Conservation (phyloP, 2,888 invertebrate genomes). For the Euphydryas editha region DNA sequence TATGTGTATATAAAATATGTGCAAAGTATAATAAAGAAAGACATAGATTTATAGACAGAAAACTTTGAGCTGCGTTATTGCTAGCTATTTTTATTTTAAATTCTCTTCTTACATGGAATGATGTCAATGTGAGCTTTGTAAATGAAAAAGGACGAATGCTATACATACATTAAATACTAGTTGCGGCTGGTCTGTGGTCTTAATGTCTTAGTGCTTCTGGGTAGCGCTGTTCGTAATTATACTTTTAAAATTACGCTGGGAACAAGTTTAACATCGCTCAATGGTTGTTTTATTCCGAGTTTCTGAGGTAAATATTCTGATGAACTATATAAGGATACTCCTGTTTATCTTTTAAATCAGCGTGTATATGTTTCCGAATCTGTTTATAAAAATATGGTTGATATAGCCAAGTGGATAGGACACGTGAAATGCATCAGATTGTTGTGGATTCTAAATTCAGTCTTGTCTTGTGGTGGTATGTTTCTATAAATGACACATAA, state of each 20-base stretch:
- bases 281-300: not conserved
- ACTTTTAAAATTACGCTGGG: not conserved
- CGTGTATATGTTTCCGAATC: not conserved
- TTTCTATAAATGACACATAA: too few species aligned
- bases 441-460: too few species aligned
- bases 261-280: not conserved
- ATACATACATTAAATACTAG: constrained; percentile 1
- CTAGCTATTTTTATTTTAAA: not conserved
- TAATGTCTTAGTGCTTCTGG: constrained; percentile 4
- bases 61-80: not conserved
- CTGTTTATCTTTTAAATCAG: not conserved
- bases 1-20: too few species aligned
- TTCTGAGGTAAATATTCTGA: not conserved
- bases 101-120: not conserved
- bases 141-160: not conserved
- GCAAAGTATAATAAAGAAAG: too few species aligned
- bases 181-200: constrained; percentile 3
- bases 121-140: not conserved
- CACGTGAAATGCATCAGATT: too few species aligned
- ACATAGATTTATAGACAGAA: too few species aligned
- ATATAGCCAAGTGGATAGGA: too few species aligned
- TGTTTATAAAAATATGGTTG: too few species aligned
- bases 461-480: too few species aligned
- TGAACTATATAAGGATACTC: not conserved
- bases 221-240: constrained; percentile 3